Percentiles rank a stretch among this genome's conserved stretches.
Evolutionary conservation across 2,113 vertebrate genomes (phyloP).

Genomic region (Geococcyx californianus): DNA sequence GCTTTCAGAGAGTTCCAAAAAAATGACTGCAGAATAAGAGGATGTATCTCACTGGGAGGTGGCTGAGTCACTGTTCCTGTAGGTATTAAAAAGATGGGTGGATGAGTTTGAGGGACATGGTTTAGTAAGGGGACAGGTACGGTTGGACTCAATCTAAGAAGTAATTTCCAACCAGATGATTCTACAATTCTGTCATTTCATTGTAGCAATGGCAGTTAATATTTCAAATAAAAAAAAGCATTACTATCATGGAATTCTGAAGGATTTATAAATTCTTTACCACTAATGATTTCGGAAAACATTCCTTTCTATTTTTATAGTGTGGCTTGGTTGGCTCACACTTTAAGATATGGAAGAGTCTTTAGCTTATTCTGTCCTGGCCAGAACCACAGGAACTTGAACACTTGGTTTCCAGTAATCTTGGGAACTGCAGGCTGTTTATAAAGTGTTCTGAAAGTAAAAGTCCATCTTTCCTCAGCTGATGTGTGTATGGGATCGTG

Average conservation of each 20-base stretch:
- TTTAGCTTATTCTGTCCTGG: neutral
- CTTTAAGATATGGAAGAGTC: neutral
- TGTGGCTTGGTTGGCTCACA: neutral
- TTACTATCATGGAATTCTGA: neutral
- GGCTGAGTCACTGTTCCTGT: too few relatives aligned
- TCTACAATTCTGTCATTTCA: too few relatives aligned
- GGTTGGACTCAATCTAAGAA: too few relatives aligned
- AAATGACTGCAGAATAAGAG: neutral
- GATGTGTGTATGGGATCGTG: neutral
- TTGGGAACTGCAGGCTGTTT: neutral
- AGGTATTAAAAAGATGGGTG: too few relatives aligned
- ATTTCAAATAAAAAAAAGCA: neutral
- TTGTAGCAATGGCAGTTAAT: neutral
- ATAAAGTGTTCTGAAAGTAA: neutral
- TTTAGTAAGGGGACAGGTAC: too few relatives aligned
- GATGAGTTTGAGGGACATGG: too few relatives aligned
- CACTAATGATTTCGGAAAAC: neutral
- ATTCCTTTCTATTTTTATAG: neutral
- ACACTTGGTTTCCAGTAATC: neutral
- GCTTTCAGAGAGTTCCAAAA: neutral
- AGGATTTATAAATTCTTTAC: neutral
- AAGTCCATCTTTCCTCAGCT: neutral
- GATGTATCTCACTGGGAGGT: rapidly evolving
- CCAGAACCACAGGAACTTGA: neutral
- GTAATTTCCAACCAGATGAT: too few relatives aligned